A percentile compares a stretch with the other conserved stretches of the same genome.
phyloP scores from a whole-genome alignment of 2,888 invertebrate genomes.

The Acleris cristana region DNA sequence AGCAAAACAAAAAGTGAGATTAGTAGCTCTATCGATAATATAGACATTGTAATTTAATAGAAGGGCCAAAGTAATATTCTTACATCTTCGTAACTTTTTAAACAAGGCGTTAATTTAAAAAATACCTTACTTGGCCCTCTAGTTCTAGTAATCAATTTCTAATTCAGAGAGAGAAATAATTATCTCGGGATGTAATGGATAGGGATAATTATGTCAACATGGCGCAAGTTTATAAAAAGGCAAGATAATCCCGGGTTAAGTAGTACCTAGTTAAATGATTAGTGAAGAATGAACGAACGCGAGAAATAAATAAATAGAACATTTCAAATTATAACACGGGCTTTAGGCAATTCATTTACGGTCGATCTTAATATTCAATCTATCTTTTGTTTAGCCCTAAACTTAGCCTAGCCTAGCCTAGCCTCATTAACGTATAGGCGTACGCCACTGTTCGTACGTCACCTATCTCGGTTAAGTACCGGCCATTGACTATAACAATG shows the following conservation, averaged over 20 bases:
- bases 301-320: no score
- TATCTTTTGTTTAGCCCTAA: no score
- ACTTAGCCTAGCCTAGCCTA: no score
- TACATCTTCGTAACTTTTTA: constrained; percentile 2
- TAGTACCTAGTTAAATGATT: no score
- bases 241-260: background rate
- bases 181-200: constrained; percentile 53
- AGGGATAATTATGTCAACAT: constrained; percentile 45
- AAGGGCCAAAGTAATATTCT: constrained; percentile 34
- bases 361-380: no score
- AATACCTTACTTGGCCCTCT: constrained; percentile 34
- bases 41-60: constrained; percentile 29
- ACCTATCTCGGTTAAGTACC: no score
- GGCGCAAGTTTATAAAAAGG: background rate
- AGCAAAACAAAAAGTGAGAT: constrained; percentile 67
- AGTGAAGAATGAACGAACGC: no score
- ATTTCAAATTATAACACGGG: no score
- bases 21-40: constrained; percentile 51
- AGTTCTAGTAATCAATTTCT: constrained; percentile 38
- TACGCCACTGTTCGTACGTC: no score
- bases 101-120: background rate
- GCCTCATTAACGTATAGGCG: no score
- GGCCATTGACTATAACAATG: no score
- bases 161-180: constrained; percentile 55
- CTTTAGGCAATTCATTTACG: no score